Conservation (phyloP, 2,888 invertebrate genomes). For the Phyllotreta striolata region DNA sequence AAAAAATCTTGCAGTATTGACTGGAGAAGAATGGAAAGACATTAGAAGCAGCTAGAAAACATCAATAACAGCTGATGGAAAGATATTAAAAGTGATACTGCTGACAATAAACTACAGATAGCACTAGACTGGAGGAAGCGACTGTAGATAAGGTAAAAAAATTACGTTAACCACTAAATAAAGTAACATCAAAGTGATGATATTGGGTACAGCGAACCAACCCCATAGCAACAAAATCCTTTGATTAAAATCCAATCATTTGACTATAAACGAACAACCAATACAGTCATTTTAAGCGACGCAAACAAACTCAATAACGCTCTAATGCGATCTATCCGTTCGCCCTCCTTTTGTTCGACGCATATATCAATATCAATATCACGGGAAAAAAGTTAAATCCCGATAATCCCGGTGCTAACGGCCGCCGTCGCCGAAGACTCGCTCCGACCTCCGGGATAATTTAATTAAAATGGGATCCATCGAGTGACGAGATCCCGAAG, state of each 20-base stretch:
- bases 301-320: conserved; percentile 51
- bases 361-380: conserved; percentile 34
- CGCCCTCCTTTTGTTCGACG: conserved; percentile 43
- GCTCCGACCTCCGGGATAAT: conserved; percentile 50
- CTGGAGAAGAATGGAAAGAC: background rate
- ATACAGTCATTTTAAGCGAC: too few species aligned
- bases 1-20: too few species aligned
- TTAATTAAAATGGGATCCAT: conserved; percentile 55
- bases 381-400: conserved; percentile 47
- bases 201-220: too few species aligned
- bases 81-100: too few species aligned
- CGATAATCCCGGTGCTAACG: conserved; percentile 51
- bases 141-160: too few species aligned
- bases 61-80: conserved; percentile 12
- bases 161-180: too few species aligned
- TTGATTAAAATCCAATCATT: too few species aligned
- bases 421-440: conserved; percentile 34
- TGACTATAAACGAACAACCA: too few species aligned
- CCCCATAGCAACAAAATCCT: too few species aligned
- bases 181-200: too few species aligned
- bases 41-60: conserved; percentile 3
- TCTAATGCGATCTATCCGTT: conserved; percentile 51
- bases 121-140: too few species aligned
- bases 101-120: too few species aligned
- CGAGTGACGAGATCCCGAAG: conserved; percentile 42